Evolutionary conservation across 1,140 invertebrate genomes (phyloP), one percentile per base, ranked within the genome.

Genomic region (Pseudomyrmex sp.): DNA sequence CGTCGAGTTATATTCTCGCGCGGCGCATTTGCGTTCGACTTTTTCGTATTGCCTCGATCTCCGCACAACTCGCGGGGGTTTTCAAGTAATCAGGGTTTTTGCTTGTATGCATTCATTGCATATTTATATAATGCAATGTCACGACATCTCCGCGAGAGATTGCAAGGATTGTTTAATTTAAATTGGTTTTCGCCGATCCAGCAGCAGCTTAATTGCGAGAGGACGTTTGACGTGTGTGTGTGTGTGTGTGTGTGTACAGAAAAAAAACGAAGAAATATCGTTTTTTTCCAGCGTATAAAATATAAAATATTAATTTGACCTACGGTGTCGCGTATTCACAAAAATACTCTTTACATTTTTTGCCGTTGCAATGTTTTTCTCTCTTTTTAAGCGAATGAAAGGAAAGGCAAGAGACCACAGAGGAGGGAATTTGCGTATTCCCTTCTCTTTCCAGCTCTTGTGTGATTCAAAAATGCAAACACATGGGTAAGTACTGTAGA

Each of bases 221-320:
- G 66, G 15, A 18, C 26, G 15, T 79, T 70, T 46, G 48, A 80
- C 48, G 62, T 23, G 56, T 58, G 62, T 35, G 35, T 5, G 35
- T 5, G 35, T 7, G 35, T 7, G 35, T 35, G 35, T 35, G 35
- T 35, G 35, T 35, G 5, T 35, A 0, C 5, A 3, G 0, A 35
- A 35, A 35, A 35, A 35, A 4, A 13, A 15, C 1, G 50, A 70
- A 46, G 58, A 72, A 48, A 12, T 0, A 59, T 0, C 10, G 15
- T 26, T 23, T 48, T 35, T 56, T 68, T 69, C 48, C 23, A 46
- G 26, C 35, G 0, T 35, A 58, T 20, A 4, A 4, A n/a, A 70
- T 18, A 44, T 80, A 35, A 70, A 80, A 80, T 70, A 79, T 80
- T 70, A 61, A 80, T 44, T 80, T 59, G 26, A 80, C 5, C 35